Evolutionary conservation across 2,797 vertebrate genomes (phyloP), one percentile per base, ranked within the genome.

Genomic region (Hemibagrus guttatus): DNA sequence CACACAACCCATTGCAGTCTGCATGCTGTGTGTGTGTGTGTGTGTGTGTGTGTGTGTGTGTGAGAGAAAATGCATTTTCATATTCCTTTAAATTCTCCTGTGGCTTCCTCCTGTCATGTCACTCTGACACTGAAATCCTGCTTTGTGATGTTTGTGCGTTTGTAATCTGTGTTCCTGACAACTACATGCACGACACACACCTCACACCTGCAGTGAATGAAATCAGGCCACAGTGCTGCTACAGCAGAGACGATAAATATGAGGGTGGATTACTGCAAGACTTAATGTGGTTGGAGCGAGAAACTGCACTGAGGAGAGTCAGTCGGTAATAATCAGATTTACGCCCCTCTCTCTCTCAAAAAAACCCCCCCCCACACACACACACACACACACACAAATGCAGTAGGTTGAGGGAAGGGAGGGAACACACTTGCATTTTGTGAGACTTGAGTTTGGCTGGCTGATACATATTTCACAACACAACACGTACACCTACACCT

Each of bases 111-210:
- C 69, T 85, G 87, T 75, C 87, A 71, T 71, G 84, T 85, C 80
- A 86, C 16, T 58, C 71, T 64, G 28, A 71, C 12, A 5, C 66
- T 75, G 46, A 49, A 71, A 64, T 9, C 21, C 86, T 81, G 31
- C 14, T 72, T 72, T 74, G n/a, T 69, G 80, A 52, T 69, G 69
- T 78, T 78, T 56, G 52, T 71, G 63, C 8, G 64, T 46, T 74
- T 61, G 69, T 83, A 56, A 83, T 69, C 72, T 83, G 72, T 78
- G 84, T 78, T 85, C 76, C 79, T 83, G 71, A 83, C 84, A 85
- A 66, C 59, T 56, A 31, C 66, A 83, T n/a, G 49, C 63, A 26
- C 46, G 46, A 9, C 46, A 49, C 46, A 49, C 87, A 83, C 72
- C 76, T 74, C 46, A 17, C 23, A 61, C 68, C 79, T 88, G 59